These are phyloP conservation scores for Dasysyrphus tricinctus DNA, from an alignment of 2,888 invertebrate genomes.

Conservation along the genomic window DNA sequence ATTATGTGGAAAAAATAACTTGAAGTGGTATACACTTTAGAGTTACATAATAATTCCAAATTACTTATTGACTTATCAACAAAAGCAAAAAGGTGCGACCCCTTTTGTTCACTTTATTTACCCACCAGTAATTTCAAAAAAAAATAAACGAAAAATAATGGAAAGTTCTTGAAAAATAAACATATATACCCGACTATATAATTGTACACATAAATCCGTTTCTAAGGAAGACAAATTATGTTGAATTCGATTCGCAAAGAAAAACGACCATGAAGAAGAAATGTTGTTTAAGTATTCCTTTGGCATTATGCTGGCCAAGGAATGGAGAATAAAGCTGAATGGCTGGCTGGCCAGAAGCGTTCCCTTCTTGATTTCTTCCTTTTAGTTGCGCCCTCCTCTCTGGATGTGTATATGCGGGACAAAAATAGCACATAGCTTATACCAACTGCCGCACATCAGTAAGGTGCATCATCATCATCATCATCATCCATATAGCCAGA, in stretches of 20 bases:
- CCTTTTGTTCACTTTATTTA: background rate
- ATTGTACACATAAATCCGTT: slow-evolving; percentile 47
- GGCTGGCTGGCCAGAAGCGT: slow-evolving; percentile 1
- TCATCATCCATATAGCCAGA: background rate
- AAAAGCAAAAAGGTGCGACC: background rate
- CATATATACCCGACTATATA: slow-evolving; percentile 22
- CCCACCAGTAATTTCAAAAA: slow-evolving; percentile 28
- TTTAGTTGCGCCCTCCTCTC: background rate
- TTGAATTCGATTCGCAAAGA: slow-evolving; percentile 52
- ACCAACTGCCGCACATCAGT: slow-evolving; percentile 39
- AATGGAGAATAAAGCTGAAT: slow-evolving; percentile 32
- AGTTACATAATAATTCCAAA: background rate
- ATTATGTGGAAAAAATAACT: too few relatives aligned
- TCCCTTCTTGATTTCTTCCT: slow-evolving; percentile 34
- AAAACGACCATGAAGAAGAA: slow-evolving; percentile 28
- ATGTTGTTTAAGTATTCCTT: slow-evolving; percentile 30
- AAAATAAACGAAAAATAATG: slow-evolving; percentile 8
- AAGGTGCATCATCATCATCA: slow-evolving; percentile 34
- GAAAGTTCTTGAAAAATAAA: slow-evolving; percentile 19
- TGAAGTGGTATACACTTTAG: too few relatives aligned
- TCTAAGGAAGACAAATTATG: slow-evolving; percentile 59
- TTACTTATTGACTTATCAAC: too few relatives aligned
- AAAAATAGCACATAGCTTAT: slow-evolving; percentile 43
- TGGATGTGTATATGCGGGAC: background rate
- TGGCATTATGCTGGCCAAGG: slow-evolving; percentile 16